Evolutionary conservation across 2,797 vertebrate species (phyloP).

Genomic region (Melanogrammus aeglefinus): DNA sequence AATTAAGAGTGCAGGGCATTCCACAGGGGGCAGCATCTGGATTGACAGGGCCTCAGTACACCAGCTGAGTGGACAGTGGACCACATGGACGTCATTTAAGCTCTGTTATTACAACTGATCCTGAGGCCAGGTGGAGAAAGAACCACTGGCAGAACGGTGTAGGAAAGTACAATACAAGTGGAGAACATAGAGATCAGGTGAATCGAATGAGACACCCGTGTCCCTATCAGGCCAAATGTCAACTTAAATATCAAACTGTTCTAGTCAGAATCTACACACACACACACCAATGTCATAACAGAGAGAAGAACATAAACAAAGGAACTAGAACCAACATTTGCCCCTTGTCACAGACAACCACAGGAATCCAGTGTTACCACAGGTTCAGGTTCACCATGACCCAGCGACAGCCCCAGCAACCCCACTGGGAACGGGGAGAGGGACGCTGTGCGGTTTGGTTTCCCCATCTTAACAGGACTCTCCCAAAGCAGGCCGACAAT

Average conservation of each 20-base stretch:
- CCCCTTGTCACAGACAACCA: slow-evolving; percentile 46
- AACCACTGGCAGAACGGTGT: neutral
- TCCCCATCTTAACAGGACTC: slow-evolving; percentile 53
- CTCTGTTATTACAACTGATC: slow-evolving; percentile 46
- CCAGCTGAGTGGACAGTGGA: slow-evolving; percentile 31
- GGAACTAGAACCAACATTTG: slow-evolving; percentile 7
- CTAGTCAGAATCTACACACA: neutral
- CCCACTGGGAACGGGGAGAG: slow-evolving; percentile 42
- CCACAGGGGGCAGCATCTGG: slow-evolving; percentile 38
- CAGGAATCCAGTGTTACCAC: slow-evolving; percentile 50
- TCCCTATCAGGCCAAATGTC: slow-evolving; percentile 1
- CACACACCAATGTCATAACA: neutral
- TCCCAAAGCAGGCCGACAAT: slow-evolving; percentile 48
- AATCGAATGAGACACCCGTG: slow-evolving; percentile 2
- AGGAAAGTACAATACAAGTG: neutral
- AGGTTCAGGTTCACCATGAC: slow-evolving; percentile 52
- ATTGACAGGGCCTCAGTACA: slow-evolving; percentile 40
- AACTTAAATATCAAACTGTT: neutral
- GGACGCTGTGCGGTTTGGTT: slow-evolving; percentile 54
- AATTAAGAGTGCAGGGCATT: slow-evolving; percentile 26
- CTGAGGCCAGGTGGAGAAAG: slow-evolving; percentile 23
- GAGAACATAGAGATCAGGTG: neutral
- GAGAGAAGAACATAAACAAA: neutral
- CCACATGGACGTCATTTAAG: slow-evolving; percentile 50
- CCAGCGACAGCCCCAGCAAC: slow-evolving; percentile 50